A percentile compares a stretch with the other conserved stretches of the same genome.
phyloP scores from a whole-genome alignment of 2,888 invertebrate species.

The Embidobia sp. region DNA sequence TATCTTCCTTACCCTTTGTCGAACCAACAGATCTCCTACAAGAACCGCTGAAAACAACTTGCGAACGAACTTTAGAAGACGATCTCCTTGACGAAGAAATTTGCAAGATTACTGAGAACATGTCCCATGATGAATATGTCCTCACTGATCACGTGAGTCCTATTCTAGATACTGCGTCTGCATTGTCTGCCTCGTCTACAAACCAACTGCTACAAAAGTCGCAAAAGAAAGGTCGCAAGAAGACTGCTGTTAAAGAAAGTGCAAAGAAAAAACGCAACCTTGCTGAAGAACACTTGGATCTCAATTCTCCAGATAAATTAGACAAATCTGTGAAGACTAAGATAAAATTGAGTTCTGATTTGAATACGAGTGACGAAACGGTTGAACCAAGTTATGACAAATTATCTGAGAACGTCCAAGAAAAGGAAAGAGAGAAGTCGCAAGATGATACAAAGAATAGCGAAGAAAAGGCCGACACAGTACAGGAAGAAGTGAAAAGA shows the following conservation, averaged over 20 bases:
- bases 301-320: conserved; percentile 58
- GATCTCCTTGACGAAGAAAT: conserved; percentile 79
- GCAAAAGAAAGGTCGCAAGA: conserved; percentile 49
- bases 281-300: conserved; percentile 73
- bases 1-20: too few species aligned
- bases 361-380: too few species aligned
- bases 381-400: too few species aligned
- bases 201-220: conserved; percentile 53
- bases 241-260: conserved; percentile 42
- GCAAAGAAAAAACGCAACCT: conserved; percentile 71
- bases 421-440: neutral
- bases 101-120: conserved; percentile 80
- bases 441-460: neutral
- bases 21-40: too few species aligned
- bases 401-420: too few species aligned
- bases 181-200: neutral
- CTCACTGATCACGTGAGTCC: conserved; percentile 78
- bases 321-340: neutral
- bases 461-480: neutral
- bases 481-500: neutral
- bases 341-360: too few species aligned
- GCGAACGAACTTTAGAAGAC: conserved; percentile 74
- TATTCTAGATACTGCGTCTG: conserved; percentile 68
- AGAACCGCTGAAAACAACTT: neutral
- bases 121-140: conserved; percentile 80